phyloP scores from a whole-genome alignment of 2,888 invertebrate genomes.

The Dione juno region DNA sequence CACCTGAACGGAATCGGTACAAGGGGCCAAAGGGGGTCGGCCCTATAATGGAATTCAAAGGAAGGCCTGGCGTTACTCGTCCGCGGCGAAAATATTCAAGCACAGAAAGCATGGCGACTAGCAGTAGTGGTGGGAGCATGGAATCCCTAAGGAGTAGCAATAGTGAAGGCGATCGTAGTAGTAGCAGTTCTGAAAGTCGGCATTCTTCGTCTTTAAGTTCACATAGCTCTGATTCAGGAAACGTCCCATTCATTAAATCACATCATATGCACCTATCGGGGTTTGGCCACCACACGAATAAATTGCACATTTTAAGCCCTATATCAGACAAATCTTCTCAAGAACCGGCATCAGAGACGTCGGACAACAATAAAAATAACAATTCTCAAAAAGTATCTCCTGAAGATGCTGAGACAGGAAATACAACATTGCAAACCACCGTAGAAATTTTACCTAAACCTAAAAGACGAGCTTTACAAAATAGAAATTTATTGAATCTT shows the following conservation, averaged over 20 bases:
- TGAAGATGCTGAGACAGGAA: constrained; percentile 82
- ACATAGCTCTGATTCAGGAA: constrained; percentile 92
- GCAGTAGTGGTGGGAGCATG: constrained; percentile 94
- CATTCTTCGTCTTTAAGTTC: constrained; percentile 93
- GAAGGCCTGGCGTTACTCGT: constrained; percentile 80
- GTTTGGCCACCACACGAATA: constrained; percentile 88
- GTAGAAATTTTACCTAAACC: constrained; percentile 82
- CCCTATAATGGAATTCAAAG: constrained; percentile 85
- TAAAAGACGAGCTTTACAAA: constrained; percentile 88
- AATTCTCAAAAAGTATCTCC: constrained; percentile 91
- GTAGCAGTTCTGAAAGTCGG: constrained; percentile 92
- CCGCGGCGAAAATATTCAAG: constrained; percentile 88
- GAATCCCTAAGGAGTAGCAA: constrained; percentile 94
- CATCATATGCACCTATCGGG: constrained; percentile 86
- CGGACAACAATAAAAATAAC: constrained; percentile 91
- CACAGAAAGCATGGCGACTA: constrained; percentile 94
- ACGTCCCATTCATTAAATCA: constrained; percentile 84
- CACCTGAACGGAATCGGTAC: constrained; percentile 82
- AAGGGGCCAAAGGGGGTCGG: constrained; percentile 83
- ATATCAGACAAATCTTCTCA: constrained; percentile 95
- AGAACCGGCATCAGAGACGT: constrained; percentile 92
- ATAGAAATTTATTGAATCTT: constrained; percentile 89
- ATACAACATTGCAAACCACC: constrained; percentile 73
- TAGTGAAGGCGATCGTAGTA: constrained; percentile 93
- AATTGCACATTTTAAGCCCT: constrained; percentile 93